Conservation (phyloP, 2,113 vertebrate species). For the Eurypyga helias region DNA sequence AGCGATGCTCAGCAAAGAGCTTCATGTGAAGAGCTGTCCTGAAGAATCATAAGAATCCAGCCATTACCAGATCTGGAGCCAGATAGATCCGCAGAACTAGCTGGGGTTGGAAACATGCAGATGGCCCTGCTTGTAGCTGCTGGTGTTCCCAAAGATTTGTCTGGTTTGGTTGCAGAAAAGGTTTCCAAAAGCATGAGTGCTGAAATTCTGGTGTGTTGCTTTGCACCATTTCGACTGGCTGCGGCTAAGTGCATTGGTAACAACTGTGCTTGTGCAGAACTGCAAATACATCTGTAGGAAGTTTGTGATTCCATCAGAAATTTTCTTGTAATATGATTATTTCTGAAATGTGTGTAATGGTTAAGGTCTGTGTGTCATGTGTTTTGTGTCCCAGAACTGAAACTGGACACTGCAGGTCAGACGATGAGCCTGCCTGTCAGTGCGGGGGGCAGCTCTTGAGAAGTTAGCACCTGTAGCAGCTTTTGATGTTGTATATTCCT, state of each 20-base stretch:
- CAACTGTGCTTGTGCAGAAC: not conserved
- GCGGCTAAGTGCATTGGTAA: not conserved
- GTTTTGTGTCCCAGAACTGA: not conserved
- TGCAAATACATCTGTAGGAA: not conserved
- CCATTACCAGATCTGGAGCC: not conserved
- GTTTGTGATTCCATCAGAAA: not conserved
- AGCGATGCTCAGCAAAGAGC: not conserved
- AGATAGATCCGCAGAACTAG: not conserved
- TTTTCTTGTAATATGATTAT: not conserved
- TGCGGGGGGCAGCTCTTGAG: not conserved
- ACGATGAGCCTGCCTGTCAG: fast-evolving
- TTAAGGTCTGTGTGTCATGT: not conserved
- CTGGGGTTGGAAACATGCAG: not conserved
- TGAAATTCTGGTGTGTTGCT: not conserved
- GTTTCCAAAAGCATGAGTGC: not conserved
- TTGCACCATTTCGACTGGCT: not conserved
- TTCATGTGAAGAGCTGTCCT: not conserved
- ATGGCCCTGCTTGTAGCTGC: not conserved
- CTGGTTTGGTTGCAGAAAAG: not conserved
- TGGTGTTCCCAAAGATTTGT: not conserved
- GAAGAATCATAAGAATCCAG: not conserved
- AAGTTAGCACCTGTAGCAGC: not conserved
- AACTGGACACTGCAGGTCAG: not conserved
- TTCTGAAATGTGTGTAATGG: not conserved
- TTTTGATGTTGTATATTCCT: not conserved